Base-by-base conservation (phyloP, 1,140 invertebrate genomes). In the Contarinia nasturtii region DNA sequence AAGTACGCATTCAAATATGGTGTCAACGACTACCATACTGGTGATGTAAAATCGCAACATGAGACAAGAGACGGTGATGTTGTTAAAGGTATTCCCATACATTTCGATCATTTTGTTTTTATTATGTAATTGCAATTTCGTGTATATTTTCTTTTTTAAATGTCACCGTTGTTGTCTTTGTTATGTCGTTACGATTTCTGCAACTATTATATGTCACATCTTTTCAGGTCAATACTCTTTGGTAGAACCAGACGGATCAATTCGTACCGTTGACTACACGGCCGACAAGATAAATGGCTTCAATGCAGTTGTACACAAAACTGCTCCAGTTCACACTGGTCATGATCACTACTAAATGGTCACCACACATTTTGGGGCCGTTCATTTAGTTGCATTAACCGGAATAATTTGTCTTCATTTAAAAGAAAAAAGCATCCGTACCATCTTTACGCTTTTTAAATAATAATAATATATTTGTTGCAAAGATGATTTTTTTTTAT, bases 241-340 rank as follows among this genome's bases (percentile, higher is more conserved):
- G 36, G 60, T 73, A 22, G 71, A 74, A 52, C 60, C 72, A 20
- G 72, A 74, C 50, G 72, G 73, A 52, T 67, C 69, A 18, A 64
- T 63, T 41, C 60, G 71, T 38, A 71, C 63, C 42, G 70, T 71
- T 18, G 66, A 70, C 51, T 72, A 72, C 50, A 66, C 64, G 5
- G 68, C 67, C 27, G 68, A 69, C 49, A 58, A 61, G 45, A 57
- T 60, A 50, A 69, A 64, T 46, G 64, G 64, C 50, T 77, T 76
- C 67, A 76, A 76, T 62, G 74, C 75, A 38, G 67, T 76, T 19
- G 74, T 76, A n/a, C 68, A 72, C 58, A 74, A 74, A 63, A 72
- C 69, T 34, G 71, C 70, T 33, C 71, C 72, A n/a, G 66, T 66
- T 42, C 66, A 71, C 50, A 58, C 27, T 17, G 33, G 11, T 20